Conservation (phyloP, 2,113 vertebrate genomes). For the Steatornis caripensis region DNA sequence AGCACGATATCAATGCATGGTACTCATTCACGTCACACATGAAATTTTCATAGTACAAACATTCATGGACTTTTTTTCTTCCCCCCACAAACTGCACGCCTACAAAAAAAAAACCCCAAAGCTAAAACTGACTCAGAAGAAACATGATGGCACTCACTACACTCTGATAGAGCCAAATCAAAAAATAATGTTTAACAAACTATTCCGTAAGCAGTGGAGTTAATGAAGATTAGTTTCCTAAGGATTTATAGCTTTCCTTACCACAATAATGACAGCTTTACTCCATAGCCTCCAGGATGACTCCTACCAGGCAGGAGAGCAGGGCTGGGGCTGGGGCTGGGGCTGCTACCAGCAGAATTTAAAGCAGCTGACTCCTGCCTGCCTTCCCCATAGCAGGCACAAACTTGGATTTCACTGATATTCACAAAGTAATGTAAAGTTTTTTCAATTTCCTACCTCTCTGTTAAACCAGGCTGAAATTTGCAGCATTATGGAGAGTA, state of each 20-base stretch:
- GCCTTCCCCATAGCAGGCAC: not conserved
- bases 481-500: not conserved
- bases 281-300: not conserved
- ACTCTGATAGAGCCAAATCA: not conserved
- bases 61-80: not conserved
- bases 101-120: not conserved
- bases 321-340: too few relatives aligned
- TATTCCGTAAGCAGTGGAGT: not conserved
- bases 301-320: not conserved
- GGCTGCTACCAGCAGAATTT: not conserved
- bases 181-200: not conserved
- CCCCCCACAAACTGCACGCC: not conserved
- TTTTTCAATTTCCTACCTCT: not conserved
- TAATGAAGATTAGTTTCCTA: not conserved
- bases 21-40: not conserved
- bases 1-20: not conserved
- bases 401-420: not conserved
- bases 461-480: not conserved
- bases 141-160: not conserved
- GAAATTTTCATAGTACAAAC: not conserved
- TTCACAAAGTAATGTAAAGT: not conserved
- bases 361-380: not conserved
- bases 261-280: not conserved
- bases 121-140: not conserved
- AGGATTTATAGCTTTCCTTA: not conserved